A percentile compares a stretch with the other conserved stretches of the same genome.
Conservation (phyloP, 2,888 invertebrate species). For the Galeruca laticollis region DNA sequence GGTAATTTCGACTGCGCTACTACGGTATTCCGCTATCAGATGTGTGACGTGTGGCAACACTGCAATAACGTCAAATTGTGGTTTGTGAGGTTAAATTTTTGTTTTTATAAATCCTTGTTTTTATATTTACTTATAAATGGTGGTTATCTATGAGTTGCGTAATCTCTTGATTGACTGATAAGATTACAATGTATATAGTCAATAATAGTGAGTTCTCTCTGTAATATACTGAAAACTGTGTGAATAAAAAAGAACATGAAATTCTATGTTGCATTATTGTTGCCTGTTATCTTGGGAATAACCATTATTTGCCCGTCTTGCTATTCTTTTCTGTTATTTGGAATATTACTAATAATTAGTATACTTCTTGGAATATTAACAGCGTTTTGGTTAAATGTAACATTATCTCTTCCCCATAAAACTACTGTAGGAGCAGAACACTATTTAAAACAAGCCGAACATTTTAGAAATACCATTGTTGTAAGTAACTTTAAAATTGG, state of each 20-base stretch:
- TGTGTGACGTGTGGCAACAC: too few species aligned
- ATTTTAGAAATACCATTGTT: slow-evolving; percentile 73
- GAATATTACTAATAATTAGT: slow-evolving; percentile 54
- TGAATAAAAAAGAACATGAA: slow-evolving; percentile 41
- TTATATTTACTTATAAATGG: background rate
- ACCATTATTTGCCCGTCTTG: slow-evolving; percentile 55
- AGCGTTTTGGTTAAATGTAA: slow-evolving; percentile 74
- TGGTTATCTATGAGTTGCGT: background rate
- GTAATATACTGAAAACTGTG: background rate
- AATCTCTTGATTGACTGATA: too few species aligned
- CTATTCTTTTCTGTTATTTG: slow-evolving; percentile 54
- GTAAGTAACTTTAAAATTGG: slow-evolving; percentile 61
- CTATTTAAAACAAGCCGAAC: slow-evolving; percentile 73
- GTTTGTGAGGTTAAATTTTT: background rate
- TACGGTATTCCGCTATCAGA: too few species aligned
- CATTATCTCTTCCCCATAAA: slow-evolving; percentile 75
- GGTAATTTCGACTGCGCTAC: too few species aligned
- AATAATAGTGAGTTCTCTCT: background rate
- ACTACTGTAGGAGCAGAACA: slow-evolving; percentile 73
- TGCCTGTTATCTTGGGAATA: slow-evolving; percentile 39
- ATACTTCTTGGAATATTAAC: slow-evolving; percentile 64
- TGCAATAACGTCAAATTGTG: too few species aligned
- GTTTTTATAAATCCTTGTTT: background rate
- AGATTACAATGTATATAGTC: background rate
- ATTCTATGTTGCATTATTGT: slow-evolving; percentile 40